These are phyloP conservation scores for Scaeva pyrastri DNA, from an alignment of 2,888 invertebrate species.

Conservation along the genomic window DNA sequence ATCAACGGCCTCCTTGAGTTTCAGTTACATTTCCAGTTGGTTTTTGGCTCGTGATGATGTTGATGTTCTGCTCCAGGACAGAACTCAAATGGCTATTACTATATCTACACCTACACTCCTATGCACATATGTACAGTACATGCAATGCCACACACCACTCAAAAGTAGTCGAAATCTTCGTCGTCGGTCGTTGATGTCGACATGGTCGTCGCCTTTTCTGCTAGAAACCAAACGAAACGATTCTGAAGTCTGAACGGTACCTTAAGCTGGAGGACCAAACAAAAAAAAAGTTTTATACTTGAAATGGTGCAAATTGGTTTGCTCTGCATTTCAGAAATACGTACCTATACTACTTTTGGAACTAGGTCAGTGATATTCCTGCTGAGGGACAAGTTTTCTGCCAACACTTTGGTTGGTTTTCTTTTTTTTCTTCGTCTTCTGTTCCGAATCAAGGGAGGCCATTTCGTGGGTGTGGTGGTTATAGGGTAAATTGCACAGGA, in stretches of 20 bases:
- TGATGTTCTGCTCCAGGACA: conserved; percentile 49
- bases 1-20: conserved; percentile 10
- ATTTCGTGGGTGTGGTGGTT: neutral
- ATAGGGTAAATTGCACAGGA: neutral
- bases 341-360: conserved; percentile 42
- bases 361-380: conserved; percentile 73
- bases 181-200: neutral
- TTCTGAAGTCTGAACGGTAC: neutral
- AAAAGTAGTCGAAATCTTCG: conserved; percentile 14
- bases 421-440: neutral
- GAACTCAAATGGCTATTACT: conserved; percentile 27
- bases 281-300: conserved; percentile 65
- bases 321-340: conserved; percentile 68
- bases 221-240: neutral
- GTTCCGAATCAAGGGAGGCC: neutral
- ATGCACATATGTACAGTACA: neutral
- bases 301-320: conserved; percentile 72
- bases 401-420: conserved; percentile 10
- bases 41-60: conserved; percentile 47
- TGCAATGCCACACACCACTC: neutral
- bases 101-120: neutral
- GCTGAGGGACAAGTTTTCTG: conserved; percentile 69
- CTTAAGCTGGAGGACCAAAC: conserved; percentile 36
- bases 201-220: conserved; percentile 5
- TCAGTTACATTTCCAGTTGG: neutral